These are phyloP conservation scores for Trigoniulus corallinus DNA, from an alignment of 1,140 invertebrate species.

Conservation along the genomic window DNA sequence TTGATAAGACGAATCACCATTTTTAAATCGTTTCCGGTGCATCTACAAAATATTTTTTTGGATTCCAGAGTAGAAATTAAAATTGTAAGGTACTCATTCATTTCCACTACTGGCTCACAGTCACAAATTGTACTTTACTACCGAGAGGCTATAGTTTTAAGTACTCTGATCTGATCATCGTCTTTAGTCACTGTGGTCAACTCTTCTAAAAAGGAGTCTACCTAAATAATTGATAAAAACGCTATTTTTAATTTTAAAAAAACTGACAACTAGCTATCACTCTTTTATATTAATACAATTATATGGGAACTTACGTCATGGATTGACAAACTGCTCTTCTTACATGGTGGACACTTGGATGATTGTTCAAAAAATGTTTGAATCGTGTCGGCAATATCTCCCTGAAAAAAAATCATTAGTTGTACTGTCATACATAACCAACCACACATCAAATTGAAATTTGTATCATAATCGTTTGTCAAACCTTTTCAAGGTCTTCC, in stretches of 20 bases:
- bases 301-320: constrained; percentile 36
- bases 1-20: constrained; percentile 74
- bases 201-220: constrained; percentile 54
- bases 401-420: constrained; percentile 28
- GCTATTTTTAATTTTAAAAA: background rate
- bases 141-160: too few relatives aligned
- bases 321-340: constrained; percentile 52
- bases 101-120: too few relatives aligned
- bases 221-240: constrained; percentile 22
- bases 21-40: constrained; percentile 67
- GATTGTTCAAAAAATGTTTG: constrained; percentile 57
- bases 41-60: constrained; percentile 33
- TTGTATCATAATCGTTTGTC: background rate
- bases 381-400: constrained; percentile 80
- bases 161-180: constrained; percentile 63
- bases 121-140: too few relatives aligned
- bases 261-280: background rate
- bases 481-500: constrained; percentile 54
- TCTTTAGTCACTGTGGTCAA: constrained; percentile 63
- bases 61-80: background rate
- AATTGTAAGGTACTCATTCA: background rate
- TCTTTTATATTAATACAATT: background rate
- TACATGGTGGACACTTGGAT: constrained; percentile 34
- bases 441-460: background rate
- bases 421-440: too few relatives aligned